Base-by-base conservation (phyloP, 1,140 invertebrate species). In the Dreissena rostriformis region DNA sequence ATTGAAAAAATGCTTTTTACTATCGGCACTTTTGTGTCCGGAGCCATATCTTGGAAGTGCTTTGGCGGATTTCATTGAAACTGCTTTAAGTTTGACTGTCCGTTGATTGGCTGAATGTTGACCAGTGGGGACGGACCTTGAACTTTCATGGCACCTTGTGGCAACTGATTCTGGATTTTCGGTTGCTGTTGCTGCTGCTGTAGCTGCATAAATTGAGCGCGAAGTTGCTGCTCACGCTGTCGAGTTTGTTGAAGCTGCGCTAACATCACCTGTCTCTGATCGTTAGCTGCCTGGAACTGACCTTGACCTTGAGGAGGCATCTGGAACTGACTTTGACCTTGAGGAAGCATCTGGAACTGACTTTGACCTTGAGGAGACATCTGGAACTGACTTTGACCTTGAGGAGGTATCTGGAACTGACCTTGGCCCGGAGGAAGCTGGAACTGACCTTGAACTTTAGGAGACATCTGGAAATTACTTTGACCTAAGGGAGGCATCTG, bases 171-270 rank as follows among this genome's bases (percentile, higher is more conserved):
- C 39, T 74, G 71, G 7, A 11, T 28, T 11, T 15, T 22, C n/a
- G 52, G 39, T 53, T 55, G 71, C 52, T 51, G 71, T 74, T 52
- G 52, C 22, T 52, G 52, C 29, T 51, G 71, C 51, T 52, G 71
- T 15, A 29, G 51, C 51, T 74, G 71, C 14, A 29, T 22, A 51
- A 51, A 28, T 53, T 74, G 71, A 4, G 17, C 17, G 57, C 57
- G 57, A 6, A 61, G 57, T 28, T 55, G 71, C 26, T 74, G 52
- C 71, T 74, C 24, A 28, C 52, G 26, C 71, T 51, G 26, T 53
- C 49, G 19, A 0, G 29, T 10, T 39, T 74, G 71, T 53, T 68
- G 67, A 19, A 28, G 67, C 26, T 68, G 67, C 2, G 19, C 61
- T n/a, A 26, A 63, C 61, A 63, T 63, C 2, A 63, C 24, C 24